Percentiles rank a stretch among this genome's conserved stretches.
phyloP scores from a whole-genome alignment of 2,113 vertebrate species.

The Odocoileus hemionus region DNA sequence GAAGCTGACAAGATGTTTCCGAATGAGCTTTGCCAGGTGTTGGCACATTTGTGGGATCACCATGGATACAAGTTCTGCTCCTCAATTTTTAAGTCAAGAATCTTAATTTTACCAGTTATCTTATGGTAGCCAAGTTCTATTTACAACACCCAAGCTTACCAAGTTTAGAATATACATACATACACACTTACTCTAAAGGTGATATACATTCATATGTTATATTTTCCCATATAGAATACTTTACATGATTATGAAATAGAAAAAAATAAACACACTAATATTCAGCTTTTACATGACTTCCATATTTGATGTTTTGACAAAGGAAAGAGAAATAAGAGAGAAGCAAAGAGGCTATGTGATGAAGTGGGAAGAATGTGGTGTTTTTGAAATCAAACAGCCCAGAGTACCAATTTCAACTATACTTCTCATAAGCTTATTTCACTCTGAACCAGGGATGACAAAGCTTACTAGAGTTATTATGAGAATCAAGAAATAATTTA shows the following conservation, averaged over 20 bases:
- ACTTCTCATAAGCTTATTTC: neutral
- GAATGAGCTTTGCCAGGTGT: constrained; percentile 60
- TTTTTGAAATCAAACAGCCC: neutral
- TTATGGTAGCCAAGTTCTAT: neutral
- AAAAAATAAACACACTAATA: neutral
- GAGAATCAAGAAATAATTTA: neutral
- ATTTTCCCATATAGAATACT: neutral
- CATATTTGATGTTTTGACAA: neutral
- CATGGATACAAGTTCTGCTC: constrained; percentile 66
- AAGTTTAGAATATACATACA: fast-evolving
- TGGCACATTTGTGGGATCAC: constrained; percentile 36
- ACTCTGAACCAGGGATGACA: neutral
- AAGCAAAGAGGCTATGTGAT: neutral
- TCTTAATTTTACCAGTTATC: constrained; percentile 49
- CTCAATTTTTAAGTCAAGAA: constrained; percentile 47
- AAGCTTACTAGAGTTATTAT: neutral
- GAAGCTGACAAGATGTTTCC: constrained; percentile 61
- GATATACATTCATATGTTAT: neutral
- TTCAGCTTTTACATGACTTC: neutral
- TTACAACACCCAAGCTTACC: neutral
- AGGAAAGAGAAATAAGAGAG: neutral
- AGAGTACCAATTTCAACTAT: neutral
- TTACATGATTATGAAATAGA: neutral
- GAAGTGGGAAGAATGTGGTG: neutral
- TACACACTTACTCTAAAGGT: neutral